Evolutionary conservation across 2,888 invertebrate genomes (phyloP), one percentile per base, ranked within the genome.

Genomic region (Drosophila planitibia): DNA sequence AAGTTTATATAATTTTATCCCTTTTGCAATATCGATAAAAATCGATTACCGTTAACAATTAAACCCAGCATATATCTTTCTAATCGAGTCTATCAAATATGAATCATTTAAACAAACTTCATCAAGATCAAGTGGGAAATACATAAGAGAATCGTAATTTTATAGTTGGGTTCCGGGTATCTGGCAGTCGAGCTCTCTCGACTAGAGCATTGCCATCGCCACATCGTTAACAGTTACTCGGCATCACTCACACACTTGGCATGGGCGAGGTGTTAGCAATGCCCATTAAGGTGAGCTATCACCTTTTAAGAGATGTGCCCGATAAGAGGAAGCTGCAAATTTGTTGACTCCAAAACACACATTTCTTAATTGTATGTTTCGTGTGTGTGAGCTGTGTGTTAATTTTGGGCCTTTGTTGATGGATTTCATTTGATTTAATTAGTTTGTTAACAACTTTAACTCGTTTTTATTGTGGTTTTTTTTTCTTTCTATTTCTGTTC

Each of bases 381-480:
- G 61, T 57, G 63, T 65, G 32, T 89, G 80, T 74, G 87, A 64
- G 49, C 16, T 52, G 85, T 68, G 71, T 84, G 76, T 74, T 84
- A 76, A 76, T 86, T 51, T 54, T 33, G 37, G 44, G 51, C 67
- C 19, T 32, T 55, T 41, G 35, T 32, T 65, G 63, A 35, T 79
- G 58, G 57, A 66, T 74, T 74, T 65, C 49, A 47, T 51, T 75
- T 70, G 35, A 64, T 70, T 81, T 68, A 25, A 64, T 76, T 67
- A 62, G 53, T 53, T 63, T 64, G 58, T 51, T 32, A 60, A 62
- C 63, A 60, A 28, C 52, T 39, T 57, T 57, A n/a, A 39, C 19
- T 16, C 37, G 39, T 54, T 75, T 54, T 58, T 30, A 47, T 47
- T 4, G 14, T 14, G 37, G 35, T 54, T 37, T 61, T 49, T 58